Conservation (phyloP, 2,113 vertebrate species). For the Peromyscus polionotus region DNA sequence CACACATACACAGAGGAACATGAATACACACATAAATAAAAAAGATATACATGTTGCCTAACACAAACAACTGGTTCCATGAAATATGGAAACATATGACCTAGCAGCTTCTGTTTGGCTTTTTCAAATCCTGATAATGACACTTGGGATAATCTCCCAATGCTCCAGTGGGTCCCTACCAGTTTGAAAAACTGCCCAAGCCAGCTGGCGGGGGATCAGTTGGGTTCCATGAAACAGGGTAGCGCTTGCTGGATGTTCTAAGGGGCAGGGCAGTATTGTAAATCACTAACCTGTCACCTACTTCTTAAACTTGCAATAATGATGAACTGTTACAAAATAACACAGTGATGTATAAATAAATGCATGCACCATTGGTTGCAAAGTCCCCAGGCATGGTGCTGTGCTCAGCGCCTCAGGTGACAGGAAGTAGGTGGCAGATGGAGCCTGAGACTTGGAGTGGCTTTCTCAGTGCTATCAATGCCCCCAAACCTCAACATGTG, state of each 20-base stretch:
- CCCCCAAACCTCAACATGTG: not conserved
- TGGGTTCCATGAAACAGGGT: not conserved
- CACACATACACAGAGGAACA: not conserved
- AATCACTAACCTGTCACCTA: not conserved
- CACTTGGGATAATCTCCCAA: not conserved
- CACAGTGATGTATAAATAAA: not conserved
- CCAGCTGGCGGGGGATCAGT: not conserved
- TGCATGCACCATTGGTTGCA: not conserved
- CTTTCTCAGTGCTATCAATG: not conserved
- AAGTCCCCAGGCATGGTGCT: not conserved
- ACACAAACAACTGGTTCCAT: not conserved
- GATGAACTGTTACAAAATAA: slow-evolving; percentile 48
- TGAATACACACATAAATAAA: not conserved
- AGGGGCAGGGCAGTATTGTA: not conserved
- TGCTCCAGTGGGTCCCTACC: not conserved
- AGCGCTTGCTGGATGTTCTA: not conserved
- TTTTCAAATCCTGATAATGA: not conserved
- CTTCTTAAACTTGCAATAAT: not conserved
- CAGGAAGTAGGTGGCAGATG: not conserved
- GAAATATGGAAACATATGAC: not conserved
- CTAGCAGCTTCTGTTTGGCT: not conserved
- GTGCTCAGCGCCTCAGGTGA: not conserved
- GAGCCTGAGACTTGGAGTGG: not conserved
- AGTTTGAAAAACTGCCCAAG: not conserved
- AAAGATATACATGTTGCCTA: not conserved